A percentile compares a stretch with the other conserved stretches of the same genome.
These are phyloP conservation scores for Coelopa frigida DNA, from an alignment of 1,140 invertebrate species.

Conservation along the genomic window DNA sequence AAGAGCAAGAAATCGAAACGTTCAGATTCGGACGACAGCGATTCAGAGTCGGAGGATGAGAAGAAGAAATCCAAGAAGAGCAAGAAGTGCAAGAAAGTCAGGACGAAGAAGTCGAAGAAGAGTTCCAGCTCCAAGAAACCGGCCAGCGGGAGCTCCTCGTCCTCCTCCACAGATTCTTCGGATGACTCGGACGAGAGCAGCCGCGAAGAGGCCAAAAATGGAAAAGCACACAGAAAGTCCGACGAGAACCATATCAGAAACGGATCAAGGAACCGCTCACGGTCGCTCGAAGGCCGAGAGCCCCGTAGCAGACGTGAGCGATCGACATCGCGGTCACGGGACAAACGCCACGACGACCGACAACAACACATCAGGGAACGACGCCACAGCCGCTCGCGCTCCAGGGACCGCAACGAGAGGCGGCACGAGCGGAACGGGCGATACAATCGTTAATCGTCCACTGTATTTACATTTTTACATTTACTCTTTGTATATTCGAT, in stretches of 20 bases:
- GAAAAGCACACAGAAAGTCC: no score
- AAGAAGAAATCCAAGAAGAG: constrained; percentile 26
- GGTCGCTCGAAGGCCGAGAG: no score
- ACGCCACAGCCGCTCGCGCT: constrained; percentile 12
- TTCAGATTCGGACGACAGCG: neutral
- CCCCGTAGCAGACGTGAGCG: neutral
- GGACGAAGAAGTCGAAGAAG: constrained; percentile 12
- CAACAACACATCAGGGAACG: neutral
- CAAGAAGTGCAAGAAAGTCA: constrained; percentile 4
- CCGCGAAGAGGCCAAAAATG: constrained; percentile 6
- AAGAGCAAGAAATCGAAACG: neutral
- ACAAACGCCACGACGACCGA: neutral
- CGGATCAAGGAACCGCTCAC: no score
- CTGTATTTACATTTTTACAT: no score
- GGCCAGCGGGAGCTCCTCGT: neutral
- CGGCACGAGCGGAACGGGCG: no score
- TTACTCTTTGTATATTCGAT: no score
- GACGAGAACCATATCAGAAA: no score
- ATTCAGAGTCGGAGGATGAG: constrained; percentile 8
- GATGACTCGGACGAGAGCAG: constrained; percentile 15
- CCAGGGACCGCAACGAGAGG: constrained; percentile 8
- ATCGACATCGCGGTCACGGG: neutral
- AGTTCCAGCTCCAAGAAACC: neutral
- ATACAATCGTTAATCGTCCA: no score
- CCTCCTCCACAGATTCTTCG: constrained; percentile 20